Conservation (phyloP, 92 coral and sea anemone species). For the Siderastrea siderea region DNA sequence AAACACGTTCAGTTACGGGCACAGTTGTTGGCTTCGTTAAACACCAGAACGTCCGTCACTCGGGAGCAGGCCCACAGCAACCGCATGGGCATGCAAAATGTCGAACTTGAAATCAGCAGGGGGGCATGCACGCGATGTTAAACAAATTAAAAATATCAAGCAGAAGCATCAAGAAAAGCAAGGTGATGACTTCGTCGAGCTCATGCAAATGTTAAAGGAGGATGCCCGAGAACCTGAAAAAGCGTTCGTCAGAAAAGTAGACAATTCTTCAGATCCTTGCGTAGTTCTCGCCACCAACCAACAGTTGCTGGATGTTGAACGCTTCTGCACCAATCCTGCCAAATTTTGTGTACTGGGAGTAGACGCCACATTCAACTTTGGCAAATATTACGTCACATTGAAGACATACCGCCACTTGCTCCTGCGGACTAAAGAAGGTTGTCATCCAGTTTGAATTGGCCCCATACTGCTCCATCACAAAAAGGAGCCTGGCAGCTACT, state of each 20-base stretch:
- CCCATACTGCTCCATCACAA: constrained; percentile 60
- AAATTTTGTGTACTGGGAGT: constrained; percentile 61
- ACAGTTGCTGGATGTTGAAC: constrained; percentile 59
- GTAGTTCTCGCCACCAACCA: constrained; percentile 64
- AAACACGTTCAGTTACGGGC: too few species aligned
- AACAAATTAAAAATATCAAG: constrained; percentile 8
- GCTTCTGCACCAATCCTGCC: constrained; percentile 68
- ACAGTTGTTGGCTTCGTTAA: too few species aligned
- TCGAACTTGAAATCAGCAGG: constrained; percentile 21
- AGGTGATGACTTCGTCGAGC: constrained; percentile 10
- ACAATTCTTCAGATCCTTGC: constrained; percentile 56
- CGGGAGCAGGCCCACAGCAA: too few species aligned
- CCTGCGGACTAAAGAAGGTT: constrained; percentile 41
- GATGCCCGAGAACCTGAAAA: constrained; percentile 18
- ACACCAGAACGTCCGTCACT: too few species aligned
- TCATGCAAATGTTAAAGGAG: constrained; percentile 21
- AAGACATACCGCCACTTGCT: constrained; percentile 65
- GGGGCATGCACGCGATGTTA: constrained; percentile 29
- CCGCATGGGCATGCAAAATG: too few species aligned
- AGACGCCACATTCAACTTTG: constrained; percentile 63
- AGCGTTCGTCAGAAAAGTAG: constrained; percentile 37
- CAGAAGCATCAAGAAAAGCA: not conserved
- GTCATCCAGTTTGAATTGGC: constrained; percentile 63
- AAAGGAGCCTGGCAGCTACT: constrained; percentile 37
- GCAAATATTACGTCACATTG: constrained; percentile 33